These are phyloP conservation scores for Xenopus tropicalis DNA, from an alignment of 2,113 vertebrate species.

Conservation along the genomic window UCB_Xtro_10.0 CM004448.2:40263001-40263500, in stretches of 20 bases:
- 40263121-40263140: not conserved
- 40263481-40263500: slow-evolving; percentile 11
- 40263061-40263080: slow-evolving; percentile 67
- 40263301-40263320: slow-evolving; percentile 51
- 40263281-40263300: slow-evolving; percentile 19
- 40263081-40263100: slow-evolving; percentile 55
- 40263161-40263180: slow-evolving; percentile 63
- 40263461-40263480: slow-evolving; percentile 13
- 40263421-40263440: slow-evolving; percentile 61
- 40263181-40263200: slow-evolving; percentile 53
- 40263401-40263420: slow-evolving; percentile 63
- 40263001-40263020: slow-evolving; percentile 84
- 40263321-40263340: slow-evolving; percentile 73
- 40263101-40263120: slow-evolving; percentile 14
- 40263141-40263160: slow-evolving; percentile 22
- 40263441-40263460: slow-evolving; percentile 45
- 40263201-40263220: slow-evolving; percentile 62
- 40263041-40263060: slow-evolving; percentile 65
- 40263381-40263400: slow-evolving; percentile 71
- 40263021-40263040: slow-evolving; percentile 83
- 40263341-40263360: slow-evolving; percentile 65
- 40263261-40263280: slow-evolving; percentile 69
- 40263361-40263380: slow-evolving; percentile 66
- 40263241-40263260: slow-evolving; percentile 59
- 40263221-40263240: slow-evolving; percentile 58